Evolutionary conservation across 2,113 vertebrate genomes (phyloP).

Genomic region (Falco punctatus): DNA sequence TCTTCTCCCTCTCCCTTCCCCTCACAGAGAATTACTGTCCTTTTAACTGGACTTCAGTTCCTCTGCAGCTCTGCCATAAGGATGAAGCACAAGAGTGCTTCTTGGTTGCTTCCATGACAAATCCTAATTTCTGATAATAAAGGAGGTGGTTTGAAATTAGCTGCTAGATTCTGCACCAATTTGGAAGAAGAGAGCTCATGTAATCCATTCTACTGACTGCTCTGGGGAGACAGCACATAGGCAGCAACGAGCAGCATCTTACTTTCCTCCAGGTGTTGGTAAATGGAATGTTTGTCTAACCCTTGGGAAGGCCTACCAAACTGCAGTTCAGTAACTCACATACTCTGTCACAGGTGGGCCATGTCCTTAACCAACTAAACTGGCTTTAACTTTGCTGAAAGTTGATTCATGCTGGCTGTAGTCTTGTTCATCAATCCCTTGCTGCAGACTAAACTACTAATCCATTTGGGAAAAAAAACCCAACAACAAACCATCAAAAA

Average conservation of each 20-base stretch:
- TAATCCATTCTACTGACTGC: background rate
- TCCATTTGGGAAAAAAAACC: background rate
- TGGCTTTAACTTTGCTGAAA: background rate
- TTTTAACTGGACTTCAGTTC: background rate
- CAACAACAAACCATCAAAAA: background rate
- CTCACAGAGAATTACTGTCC: background rate
- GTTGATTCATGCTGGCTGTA: background rate
- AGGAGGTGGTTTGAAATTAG: background rate
- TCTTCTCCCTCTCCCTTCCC: background rate
- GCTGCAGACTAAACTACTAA: background rate
- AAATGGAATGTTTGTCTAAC: background rate
- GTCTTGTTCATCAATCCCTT: background rate
- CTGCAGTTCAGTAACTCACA: background rate
- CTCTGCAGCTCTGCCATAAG: background rate
- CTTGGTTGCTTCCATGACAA: background rate
- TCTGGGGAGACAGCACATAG: background rate
- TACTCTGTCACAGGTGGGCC: fast-evolving
- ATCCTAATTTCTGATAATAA: background rate
- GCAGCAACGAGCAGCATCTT: background rate
- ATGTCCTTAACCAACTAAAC: background rate
- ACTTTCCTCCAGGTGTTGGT: background rate
- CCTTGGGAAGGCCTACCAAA: background rate
- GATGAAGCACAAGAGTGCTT: background rate
- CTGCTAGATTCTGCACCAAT: background rate
- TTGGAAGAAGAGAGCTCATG: background rate